Base-by-base conservation (phyloP, 2,888 invertebrate species). In the Lasius platythorax region DNA sequence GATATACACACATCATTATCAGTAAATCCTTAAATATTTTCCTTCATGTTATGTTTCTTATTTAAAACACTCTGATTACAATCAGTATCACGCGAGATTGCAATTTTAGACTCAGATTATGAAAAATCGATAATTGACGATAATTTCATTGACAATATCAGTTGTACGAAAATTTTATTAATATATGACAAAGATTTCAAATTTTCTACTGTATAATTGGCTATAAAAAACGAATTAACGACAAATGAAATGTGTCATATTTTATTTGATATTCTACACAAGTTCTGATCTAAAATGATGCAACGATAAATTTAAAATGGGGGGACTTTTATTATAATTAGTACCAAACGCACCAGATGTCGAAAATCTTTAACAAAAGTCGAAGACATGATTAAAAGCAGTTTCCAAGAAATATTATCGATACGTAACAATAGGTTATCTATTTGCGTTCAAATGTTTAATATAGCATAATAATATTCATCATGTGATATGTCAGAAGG, bases 331-430 rank as follows among this genome's bases (percentile, higher is more conserved):
- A 40, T 75, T 53, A 37, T 50, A 64, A 74, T 58, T 74, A 43
- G 43, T 64, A 11, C 12, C 18, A 37, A 58, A 3, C 3, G 1
- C 8, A 37, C 18, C n/a, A 53, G n/a, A 50, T 56, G 40, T 37
- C 9, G 15, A 9, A 46, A 11, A 5, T 15, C 30, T 76, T 18
- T 18, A 53, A 6, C 12, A 50, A 23, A 43, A 43, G 8, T 67
- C 6, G 15, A 15, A 58, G 30, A 58, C 28, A 43, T 30, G 40
- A 30, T 67, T 73, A 58, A 12, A 56, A 68, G 6, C 33, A 56
- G 30, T 79, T 85, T 56, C 50, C 74, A 46, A 64, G 70, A 82
- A 82, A 72, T 76, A 73, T 85, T 83, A 85, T 78, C 78, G 76
- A 37, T 40, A 50, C 56, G 33, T 67, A n/a, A 70, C 37, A 61